Percentiles rank a stretch among this genome's conserved stretches.
Conservation (phyloP, 2,888 invertebrate species). For the Aphelenchoides bicaudatus region DNA sequence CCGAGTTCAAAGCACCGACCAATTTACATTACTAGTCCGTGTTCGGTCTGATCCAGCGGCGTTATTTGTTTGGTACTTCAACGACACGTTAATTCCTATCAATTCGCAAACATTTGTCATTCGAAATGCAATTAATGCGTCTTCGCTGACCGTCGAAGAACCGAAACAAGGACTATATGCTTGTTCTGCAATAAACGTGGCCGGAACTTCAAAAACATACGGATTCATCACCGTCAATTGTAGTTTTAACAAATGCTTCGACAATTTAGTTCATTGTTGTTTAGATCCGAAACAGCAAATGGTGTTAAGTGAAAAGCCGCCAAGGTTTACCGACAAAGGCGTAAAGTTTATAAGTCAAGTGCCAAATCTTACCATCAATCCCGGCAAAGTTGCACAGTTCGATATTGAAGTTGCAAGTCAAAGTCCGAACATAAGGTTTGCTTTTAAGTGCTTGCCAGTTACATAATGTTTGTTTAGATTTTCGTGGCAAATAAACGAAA, state of each 20-base stretch:
- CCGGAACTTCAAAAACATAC: slow-evolving; percentile 71
- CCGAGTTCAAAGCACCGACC: slow-evolving; percentile 51
- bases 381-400: slow-evolving; percentile 50
- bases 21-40: slow-evolving; percentile 53
- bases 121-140: slow-evolving; percentile 51
- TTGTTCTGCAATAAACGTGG: slow-evolving; percentile 82
- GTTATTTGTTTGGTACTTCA: slow-evolving; percentile 42
- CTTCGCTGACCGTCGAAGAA: slow-evolving; percentile 49
- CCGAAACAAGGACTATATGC: slow-evolving; percentile 71
- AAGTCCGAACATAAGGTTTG: slow-evolving; percentile 45
- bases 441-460: neutral
- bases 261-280: too few species aligned
- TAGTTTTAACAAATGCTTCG: too few species aligned
- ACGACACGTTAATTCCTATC: slow-evolving; percentile 51
- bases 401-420: slow-evolving; percentile 57
- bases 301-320: slow-evolving; percentile 21
- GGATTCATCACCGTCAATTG: slow-evolving; percentile 59
- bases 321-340: slow-evolving; percentile 36
- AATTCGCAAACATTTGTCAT: slow-evolving; percentile 44
- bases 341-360: too few species aligned
- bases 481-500: slow-evolving; percentile 63
- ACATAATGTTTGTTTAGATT: slow-evolving; percentile 41
- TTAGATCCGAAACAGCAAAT: too few species aligned
- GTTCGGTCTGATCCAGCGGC: slow-evolving; percentile 38
- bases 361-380: slow-evolving; percentile 51